Evolutionary conservation across 2,113 vertebrate species (phyloP).

Genomic region (Nymphicus hollandicus): DNA sequence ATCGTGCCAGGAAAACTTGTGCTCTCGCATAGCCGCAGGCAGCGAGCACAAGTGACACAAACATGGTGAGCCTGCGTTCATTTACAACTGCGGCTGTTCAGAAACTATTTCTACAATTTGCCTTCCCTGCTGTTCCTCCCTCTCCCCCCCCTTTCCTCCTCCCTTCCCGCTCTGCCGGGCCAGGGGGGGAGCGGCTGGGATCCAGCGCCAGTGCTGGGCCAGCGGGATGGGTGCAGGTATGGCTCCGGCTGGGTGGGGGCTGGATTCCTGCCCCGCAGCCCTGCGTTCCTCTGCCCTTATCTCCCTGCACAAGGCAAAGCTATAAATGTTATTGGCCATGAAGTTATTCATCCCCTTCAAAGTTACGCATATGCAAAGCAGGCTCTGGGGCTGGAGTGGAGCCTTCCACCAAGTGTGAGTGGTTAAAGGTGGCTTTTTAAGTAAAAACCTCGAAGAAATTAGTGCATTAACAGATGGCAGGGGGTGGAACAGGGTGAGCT

Average conservation of each 20-base stretch:
- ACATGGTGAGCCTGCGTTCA: slow-evolving; percentile 28
- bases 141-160: background rate
- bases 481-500: background rate
- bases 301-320: slow-evolving; percentile 34
- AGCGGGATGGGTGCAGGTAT: slow-evolving; percentile 31
- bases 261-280: slow-evolving; percentile 65
- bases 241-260: slow-evolving; percentile 26
- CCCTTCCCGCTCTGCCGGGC: background rate
- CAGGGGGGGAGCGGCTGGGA: slow-evolving; percentile 33
- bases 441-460: background rate
- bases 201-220: background rate
- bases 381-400: slow-evolving; percentile 1
- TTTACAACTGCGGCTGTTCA: slow-evolving; percentile 50
- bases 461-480: background rate
- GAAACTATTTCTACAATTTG: slow-evolving; percentile 47
- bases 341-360: slow-evolving; percentile 61
- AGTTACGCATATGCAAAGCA: slow-evolving; percentile 34
- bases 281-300: slow-evolving; percentile 64
- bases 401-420: background rate
- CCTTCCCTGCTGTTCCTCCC: slow-evolving; percentile 46
- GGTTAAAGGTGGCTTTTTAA: background rate
- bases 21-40: slow-evolving; percentile 30
- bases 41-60: slow-evolving; percentile 41
- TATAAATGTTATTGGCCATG: slow-evolving; percentile 65
- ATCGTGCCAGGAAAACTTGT: slow-evolving; percentile 49